phyloP scores from a whole-genome alignment of 2,113 vertebrate genomes.

The Pithys albifrons region DNA sequence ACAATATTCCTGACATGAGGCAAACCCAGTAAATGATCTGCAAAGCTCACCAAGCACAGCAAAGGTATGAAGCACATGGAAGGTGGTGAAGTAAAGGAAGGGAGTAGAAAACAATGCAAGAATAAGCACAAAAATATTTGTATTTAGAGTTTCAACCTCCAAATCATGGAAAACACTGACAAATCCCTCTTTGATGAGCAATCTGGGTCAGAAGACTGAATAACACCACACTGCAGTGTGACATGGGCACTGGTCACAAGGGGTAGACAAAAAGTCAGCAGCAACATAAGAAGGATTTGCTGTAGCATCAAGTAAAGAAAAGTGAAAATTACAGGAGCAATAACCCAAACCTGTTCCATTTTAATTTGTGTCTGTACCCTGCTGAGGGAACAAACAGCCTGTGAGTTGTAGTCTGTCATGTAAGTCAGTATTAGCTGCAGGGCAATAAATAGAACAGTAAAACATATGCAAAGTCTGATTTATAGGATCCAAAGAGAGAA shows the following conservation, averaged over 20 bases:
- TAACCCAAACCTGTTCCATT: conserved; percentile 60
- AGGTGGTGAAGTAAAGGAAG: neutral
- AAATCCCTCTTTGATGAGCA: neutral
- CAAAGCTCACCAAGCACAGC: neutral
- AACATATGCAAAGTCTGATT: conserved; percentile 6
- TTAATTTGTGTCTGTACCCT: conserved; percentile 55
- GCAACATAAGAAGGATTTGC: neutral
- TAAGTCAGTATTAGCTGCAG: conserved; percentile 8
- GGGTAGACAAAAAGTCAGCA: conserved; percentile 19
- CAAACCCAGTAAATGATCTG: neutral
- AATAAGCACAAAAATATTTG: neutral
- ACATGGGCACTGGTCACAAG: neutral
- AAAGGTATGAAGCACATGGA: neutral
- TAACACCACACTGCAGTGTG: neutral
- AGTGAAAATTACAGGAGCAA: conserved; percentile 54
- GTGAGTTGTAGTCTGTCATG: neutral
- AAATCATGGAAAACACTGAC: neutral
- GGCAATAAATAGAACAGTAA: conserved; percentile 36
- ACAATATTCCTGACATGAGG: neutral
- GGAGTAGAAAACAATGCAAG: neutral
- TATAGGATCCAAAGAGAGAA: neutral
- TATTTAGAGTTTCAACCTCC: neutral
- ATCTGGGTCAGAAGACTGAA: neutral
- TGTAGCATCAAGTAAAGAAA: conserved; percentile 17
- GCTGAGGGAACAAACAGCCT: conserved; percentile 66